Evolutionary conservation across 2,113 vertebrate genomes (phyloP), one percentile per base, ranked within the genome.

Genomic region (Tetrao urogallus): DNA sequence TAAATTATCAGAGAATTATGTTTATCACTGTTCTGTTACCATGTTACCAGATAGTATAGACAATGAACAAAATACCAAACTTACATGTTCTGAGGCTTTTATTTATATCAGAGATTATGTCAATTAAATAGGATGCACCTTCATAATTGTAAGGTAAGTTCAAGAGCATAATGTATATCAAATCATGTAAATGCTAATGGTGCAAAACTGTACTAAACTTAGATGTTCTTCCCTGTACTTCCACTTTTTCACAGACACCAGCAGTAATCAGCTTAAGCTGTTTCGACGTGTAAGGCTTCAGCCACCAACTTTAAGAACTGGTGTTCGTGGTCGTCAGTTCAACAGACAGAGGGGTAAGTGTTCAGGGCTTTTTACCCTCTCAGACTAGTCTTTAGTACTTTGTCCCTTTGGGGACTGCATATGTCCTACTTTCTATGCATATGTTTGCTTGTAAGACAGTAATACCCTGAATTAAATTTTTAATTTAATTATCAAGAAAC

Each of bases 281-380:
- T 98, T 98, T 24, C 97, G 99, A 81, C 97, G 98, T 8, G 97
- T 98, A 16, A 97, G 98, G 66, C 98, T 99, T 91, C 98, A 99
- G 95, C 98, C 98, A 40, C 99, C 98, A 4, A 98, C 98, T 15
- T 57, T 98, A 79, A 98, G 99, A 97, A 98, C 98, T 3, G 98
- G 98, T 18, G 98, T 97, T 73, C 98, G 98, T 5, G 98, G 98
- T 8, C 98, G 98, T 21, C 98, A 98, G 66, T 98, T 98, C 95
- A 99, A 97, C 96, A 97, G 98, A 69, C 98, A 98, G 93, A 97
- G 98, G 97, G 98, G 98, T 98, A 72, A 95, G 95, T 89, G 78
- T 60, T 79, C 8, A 4, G 36, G 28, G 34, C 7, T 82, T 80
- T 7, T 42, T 64, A 22, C n/a, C 19, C 47, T 58, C 40, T 43